These are phyloP conservation scores for Condylostylus longicornis DNA, from an alignment of 1,140 invertebrate species.

Conservation along the genomic window DNA sequence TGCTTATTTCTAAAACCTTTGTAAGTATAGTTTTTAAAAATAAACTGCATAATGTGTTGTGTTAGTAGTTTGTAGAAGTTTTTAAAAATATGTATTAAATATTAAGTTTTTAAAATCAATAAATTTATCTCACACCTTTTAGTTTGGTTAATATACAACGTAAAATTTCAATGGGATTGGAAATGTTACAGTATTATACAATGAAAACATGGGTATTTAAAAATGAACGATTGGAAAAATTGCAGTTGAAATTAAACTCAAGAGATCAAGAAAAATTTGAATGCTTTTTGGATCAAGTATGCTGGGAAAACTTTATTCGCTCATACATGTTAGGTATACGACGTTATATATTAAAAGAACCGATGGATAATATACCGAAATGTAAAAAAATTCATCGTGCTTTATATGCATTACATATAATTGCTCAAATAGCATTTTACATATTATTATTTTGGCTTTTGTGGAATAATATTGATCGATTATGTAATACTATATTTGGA, in stretches of 20 bases:
- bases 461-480: constrained; percentile 26
- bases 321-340: constrained; percentile 57
- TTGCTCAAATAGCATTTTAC: constrained; percentile 28
- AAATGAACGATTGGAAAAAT: constrained; percentile 50
- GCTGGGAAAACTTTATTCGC: constrained; percentile 53
- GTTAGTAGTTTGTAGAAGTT: no score
- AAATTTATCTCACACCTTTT: constrained; percentile 8
- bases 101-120: not conserved
- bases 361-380: constrained; percentile 54
- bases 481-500: no score
- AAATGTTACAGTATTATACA: constrained; percentile 71
- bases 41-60: not conserved
- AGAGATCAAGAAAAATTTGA: constrained; percentile 43
- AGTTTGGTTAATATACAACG: constrained; percentile 52
- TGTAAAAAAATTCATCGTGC: constrained; percentile 42
- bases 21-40: constrained; percentile 36
- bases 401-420: constrained; percentile 39
- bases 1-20: constrained; percentile 61
- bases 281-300: constrained; percentile 39
- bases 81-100: not conserved
- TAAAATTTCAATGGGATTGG: constrained; percentile 43
- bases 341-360: constrained; percentile 60
- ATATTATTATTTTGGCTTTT: constrained; percentile 29
- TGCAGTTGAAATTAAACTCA: constrained; percentile 43
- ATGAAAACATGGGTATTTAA: constrained; percentile 68